phyloP scores from a whole-genome alignment of 35 echinoderm and acorn worm genomes.

The Holothuria glaberrima region DNA sequence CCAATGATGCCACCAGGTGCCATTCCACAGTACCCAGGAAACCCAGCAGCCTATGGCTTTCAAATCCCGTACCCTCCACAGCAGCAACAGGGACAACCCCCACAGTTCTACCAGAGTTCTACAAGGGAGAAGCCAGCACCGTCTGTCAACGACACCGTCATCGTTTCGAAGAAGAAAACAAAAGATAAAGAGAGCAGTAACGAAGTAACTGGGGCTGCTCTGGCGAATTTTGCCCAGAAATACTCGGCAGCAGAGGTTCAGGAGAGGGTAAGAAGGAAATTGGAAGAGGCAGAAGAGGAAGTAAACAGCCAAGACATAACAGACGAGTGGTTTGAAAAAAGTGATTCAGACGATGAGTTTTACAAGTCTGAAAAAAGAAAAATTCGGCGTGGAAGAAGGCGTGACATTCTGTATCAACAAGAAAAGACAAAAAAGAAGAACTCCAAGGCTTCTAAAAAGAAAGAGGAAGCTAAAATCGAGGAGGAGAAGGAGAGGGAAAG shows the following conservation, averaged over 20 bases:
- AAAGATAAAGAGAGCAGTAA: background rate
- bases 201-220: background rate
- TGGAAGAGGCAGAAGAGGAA: slow-evolving; percentile 17
- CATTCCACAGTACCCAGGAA: background rate
- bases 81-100: background rate
- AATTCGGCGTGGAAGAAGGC: slow-evolving; percentile 9
- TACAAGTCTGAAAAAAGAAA: slow-evolving; percentile 41
- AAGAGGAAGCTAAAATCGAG: slow-evolving; percentile 27
- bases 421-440: slow-evolving; percentile 21
- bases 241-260: slow-evolving; percentile 15
- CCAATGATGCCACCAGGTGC: slow-evolving; percentile 32
- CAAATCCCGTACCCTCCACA: background rate
- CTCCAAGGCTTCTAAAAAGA: background rate
- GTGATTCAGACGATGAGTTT: slow-evolving; percentile 46
- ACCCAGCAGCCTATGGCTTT: too few species aligned
- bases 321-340: slow-evolving; percentile 30
- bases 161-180: background rate
- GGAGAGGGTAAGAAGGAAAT: slow-evolving; percentile 1
- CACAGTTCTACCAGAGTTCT: background rate
- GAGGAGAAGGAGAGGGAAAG: slow-evolving; percentile 28
- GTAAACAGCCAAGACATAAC: background rate
- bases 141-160: background rate
- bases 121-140: slow-evolving; percentile 4
- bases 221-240: slow-evolving; percentile 34
- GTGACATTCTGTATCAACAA: slow-evolving; percentile 34